Evolutionary conservation across 2,888 invertebrate species (phyloP).

Genomic region (Drosophila robusta): DNA sequence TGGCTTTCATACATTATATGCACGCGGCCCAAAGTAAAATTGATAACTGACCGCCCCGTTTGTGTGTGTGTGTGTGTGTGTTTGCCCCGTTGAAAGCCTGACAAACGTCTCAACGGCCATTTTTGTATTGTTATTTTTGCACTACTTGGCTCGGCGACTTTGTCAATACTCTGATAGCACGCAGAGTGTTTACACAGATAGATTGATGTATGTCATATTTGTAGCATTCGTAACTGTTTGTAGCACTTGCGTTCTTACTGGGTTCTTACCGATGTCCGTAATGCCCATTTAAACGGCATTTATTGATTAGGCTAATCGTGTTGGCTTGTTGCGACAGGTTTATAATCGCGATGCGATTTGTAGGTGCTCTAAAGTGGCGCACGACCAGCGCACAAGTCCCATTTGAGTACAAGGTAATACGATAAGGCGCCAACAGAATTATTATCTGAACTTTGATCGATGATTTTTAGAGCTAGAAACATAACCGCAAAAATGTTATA

Average conservation of each 20-base stretch:
- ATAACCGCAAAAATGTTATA: background rate
- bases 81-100: constrained; percentile 29
- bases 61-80: background rate
- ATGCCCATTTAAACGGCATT: constrained; percentile 35
- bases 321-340: constrained; percentile 15
- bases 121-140: constrained; percentile 59
- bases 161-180: constrained; percentile 55
- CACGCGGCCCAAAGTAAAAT: constrained; percentile 32
- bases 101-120: constrained; percentile 31
- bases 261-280: constrained; percentile 5
- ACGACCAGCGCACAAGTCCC: constrained; percentile 30
- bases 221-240: constrained; percentile 3
- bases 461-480: constrained; percentile 52
- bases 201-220: constrained; percentile 27
- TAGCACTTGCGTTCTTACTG: constrained; percentile 2
- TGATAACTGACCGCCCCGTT: constrained; percentile 38
- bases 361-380: constrained; percentile 27
- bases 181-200: constrained; percentile 17
- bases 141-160: constrained; percentile 58
- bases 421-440: constrained; percentile 37
- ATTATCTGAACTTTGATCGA: constrained; percentile 63
- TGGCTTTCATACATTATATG: constrained; percentile 32
- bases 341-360: constrained; percentile 30
- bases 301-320: constrained; percentile 58
- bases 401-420: constrained; percentile 51